A percentile compares a stretch with the other conserved stretches of the same genome.
phyloP scores from a whole-genome alignment of 2,888 invertebrate species.

The Drosophila tripunctata region DNA sequence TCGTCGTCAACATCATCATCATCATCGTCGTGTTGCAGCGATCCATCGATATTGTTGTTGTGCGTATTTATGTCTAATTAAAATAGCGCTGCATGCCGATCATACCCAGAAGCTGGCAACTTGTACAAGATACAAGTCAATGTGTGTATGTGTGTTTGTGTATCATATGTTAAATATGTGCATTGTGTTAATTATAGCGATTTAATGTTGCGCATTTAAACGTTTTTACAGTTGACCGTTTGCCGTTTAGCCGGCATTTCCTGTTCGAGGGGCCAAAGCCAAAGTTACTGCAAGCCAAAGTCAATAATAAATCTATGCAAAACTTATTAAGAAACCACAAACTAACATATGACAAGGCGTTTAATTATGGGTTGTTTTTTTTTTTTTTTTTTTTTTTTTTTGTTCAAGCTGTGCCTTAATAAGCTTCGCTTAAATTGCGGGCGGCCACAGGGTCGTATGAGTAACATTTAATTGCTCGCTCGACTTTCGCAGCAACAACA shows the following conservation, averaged over 20 bases:
- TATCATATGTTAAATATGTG: constrained; percentile 63
- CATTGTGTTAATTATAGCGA: constrained; percentile 74
- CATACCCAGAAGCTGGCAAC: constrained; percentile 56
- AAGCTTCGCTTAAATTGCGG: constrained; percentile 71
- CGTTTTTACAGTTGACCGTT: constrained; percentile 57
- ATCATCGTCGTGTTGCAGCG: not conserved
- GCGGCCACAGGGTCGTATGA: constrained; percentile 77
- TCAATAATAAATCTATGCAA: constrained; percentile 78
- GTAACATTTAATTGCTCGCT: constrained; percentile 72
- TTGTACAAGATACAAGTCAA: not conserved
- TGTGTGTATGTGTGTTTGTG: constrained; percentile 16
- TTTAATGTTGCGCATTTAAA: constrained; percentile 62
- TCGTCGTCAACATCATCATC: constrained; percentile 22
- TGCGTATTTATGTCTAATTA: constrained; percentile 80
- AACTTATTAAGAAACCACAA: constrained; percentile 63
- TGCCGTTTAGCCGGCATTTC: constrained; percentile 61
- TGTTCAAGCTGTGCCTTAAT: constrained; percentile 48
- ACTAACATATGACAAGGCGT: constrained; percentile 68
- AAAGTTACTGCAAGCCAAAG: constrained; percentile 26
- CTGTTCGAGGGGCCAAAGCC: constrained; percentile 51
- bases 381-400: constrained; percentile 13
- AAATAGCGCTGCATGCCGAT: constrained; percentile 65
- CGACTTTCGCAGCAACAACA: constrained; percentile 14
- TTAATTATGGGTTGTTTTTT: constrained; percentile 61
- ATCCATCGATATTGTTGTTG: constrained; percentile 32